Evolutionary conservation across 1,140 invertebrate genomes (phyloP), one percentile per base, ranked within the genome.

Genomic region (Drosophila kepulauana): DNA sequence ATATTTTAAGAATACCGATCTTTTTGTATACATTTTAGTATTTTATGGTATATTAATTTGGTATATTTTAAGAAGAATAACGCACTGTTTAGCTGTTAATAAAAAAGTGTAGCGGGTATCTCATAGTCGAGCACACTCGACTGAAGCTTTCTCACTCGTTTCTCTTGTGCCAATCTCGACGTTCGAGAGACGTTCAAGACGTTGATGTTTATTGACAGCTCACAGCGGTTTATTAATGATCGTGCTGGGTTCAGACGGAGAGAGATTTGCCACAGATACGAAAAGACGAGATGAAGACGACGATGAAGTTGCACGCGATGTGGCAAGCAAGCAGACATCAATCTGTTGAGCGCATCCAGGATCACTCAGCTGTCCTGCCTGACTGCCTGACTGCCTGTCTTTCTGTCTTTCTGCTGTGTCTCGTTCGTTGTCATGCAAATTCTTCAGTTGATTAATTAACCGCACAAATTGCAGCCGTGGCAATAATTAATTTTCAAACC

Each of bases 211-310:
- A 91, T 91, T 91, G 88, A 91, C 88, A 91, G 88, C 88, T 91
- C 88, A 91, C 88, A 89, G 88, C 89, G 89, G 82, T 91, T 91
- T 89, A 91, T 91, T 91, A 91, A 91, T 91, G 88, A 91, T 91
- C 89, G 79, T 87, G 89, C 89, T 86, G 86, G 59, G 85, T 48
- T 67, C 77, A 16, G 33, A 20, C 35, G 35, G 13, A 8, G 59
- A 16, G 13, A 33, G 41, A 52, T 54, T 54, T 35, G 51, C 28
- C 51, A 28, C 48, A 54, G 61, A 51, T 51, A 48, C 38, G 65
- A 43, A 43, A 45, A 49, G 15, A 15, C 11, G 46, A 25, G 61
- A 13, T 6, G 16, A n/a, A 10, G 16, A 6, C 33, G 30, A 49
- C 46, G 38, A 48, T 28, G 38, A n/a, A 52, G 56, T 43, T 3